Evolutionary conservation across 2,888 invertebrate species (phyloP), one percentile per base, ranked within the genome.

Genomic region (Cyclophora albipunctata): DNA sequence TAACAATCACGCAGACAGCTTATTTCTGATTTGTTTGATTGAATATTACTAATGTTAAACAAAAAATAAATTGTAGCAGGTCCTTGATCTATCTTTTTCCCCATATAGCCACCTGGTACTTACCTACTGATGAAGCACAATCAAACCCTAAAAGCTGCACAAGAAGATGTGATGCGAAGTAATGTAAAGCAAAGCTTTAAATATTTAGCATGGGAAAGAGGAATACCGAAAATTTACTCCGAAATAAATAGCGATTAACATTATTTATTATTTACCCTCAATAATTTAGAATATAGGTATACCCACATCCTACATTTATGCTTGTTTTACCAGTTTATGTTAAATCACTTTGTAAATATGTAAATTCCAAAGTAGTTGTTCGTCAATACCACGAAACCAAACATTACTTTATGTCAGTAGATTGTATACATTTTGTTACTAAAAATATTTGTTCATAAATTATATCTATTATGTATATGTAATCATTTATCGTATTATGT

Each of bases 311-410:
- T 49, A 66, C 66, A 63, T 55, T 53, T 68, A 61, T 65, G 51
- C 37, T 37, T 37, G 37, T 78, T 80, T 79, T 82, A 83, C 81
- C 79, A 80, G 69, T 80, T 78, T 78, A 67, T 71, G 71, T 81
- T 80, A 81, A 67, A 37, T 78, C 72, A 70, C 65, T 61, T 60
- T 88, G 88, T 88, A 88, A 80, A 88, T 88, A 88, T 88, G 87
- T 87, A 88, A 84, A 87, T 85, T 83, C 77, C 37, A 78, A 81
- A 72, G 70, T 85, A 81, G 78, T 74, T 77, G 81, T 75, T 83
- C 71, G 74, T 80, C 78, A 79, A 82, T 85, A 86, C 81, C 85
- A 82, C 73, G 80, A 86, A 85, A 88, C 88, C 88, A 87, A 88
- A 88, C 88, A 82, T 82, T 84, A 81, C 72, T 46, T 53, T 57